These are phyloP conservation scores for Cataglyphis rosenhaueri DNA, from an alignment of 2,888 invertebrate species.

Conservation along the genomic window DNA sequence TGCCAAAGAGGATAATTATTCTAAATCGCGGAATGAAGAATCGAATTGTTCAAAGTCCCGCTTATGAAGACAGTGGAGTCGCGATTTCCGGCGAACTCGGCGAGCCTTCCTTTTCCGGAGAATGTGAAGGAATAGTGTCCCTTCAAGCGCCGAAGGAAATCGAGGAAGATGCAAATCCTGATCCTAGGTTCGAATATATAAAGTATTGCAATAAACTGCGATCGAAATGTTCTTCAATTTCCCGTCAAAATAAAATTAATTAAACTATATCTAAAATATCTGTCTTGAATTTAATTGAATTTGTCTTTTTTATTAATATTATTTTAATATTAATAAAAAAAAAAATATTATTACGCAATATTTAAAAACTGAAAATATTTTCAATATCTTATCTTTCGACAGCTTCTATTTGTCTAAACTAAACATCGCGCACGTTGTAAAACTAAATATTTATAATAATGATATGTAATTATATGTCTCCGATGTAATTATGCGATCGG, in stretches of 20 bases:
- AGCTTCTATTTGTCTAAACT: neutral
- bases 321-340: neutral
- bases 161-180: constrained; percentile 72
- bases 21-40: constrained; percentile 65
- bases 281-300: neutral
- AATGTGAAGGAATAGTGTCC: constrained; percentile 77
- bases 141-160: constrained; percentile 66
- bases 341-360: neutral
- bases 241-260: neutral
- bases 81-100: constrained; percentile 82
- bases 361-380: neutral
- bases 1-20: constrained; percentile 18
- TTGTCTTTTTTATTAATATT: neutral
- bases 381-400: neutral
- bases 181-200: constrained; percentile 73
- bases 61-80: constrained; percentile 81
- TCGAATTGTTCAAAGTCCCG: constrained; percentile 66
- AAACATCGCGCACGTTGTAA: neutral
- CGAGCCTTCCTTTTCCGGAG: constrained; percentile 78
- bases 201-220: constrained; percentile 15
- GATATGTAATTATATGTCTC: neutral
- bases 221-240: neutral
- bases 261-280: neutral
- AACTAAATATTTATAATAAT: neutral
- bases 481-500: neutral